A percentile compares a stretch with the other conserved stretches of the same genome.
Conservation (phyloP, 30 jellyfish, hydroid and myxozoan species). For the Hydractinia symbiolongicarpus region DNA sequence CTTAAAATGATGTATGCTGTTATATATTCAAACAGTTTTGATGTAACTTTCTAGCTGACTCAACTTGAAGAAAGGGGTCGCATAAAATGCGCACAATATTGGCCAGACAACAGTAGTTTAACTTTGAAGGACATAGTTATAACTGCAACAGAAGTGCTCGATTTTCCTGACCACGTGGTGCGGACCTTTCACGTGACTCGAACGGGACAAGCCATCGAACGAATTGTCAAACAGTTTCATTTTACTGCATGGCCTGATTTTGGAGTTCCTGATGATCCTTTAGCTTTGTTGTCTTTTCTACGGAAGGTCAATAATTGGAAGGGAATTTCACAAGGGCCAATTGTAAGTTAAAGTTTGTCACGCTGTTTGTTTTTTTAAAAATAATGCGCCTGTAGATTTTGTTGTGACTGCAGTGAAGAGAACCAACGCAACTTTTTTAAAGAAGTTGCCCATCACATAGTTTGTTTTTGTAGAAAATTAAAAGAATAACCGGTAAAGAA, state of each 20-base stretch:
- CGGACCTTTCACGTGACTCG: slow-evolving; percentile 77
- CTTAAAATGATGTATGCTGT: not conserved
- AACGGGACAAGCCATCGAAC: slow-evolving; percentile 75
- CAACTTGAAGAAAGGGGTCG: slow-evolving; percentile 77
- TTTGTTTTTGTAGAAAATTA: too few relatives aligned
- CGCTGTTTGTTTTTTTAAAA: too few relatives aligned
- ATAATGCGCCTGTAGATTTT: too few relatives aligned
- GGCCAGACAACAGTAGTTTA: slow-evolving; percentile 85
- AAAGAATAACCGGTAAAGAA: too few relatives aligned
- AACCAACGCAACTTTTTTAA: too few relatives aligned
- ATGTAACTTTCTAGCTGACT: slow-evolving; percentile 53
- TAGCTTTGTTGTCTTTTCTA: slow-evolving; percentile 68
- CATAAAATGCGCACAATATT: slow-evolving; percentile 86
- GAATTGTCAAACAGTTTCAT: slow-evolving; percentile 82
- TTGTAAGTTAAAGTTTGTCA: slow-evolving; percentile 25
- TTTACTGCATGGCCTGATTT: slow-evolving; percentile 96
- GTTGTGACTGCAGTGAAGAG: too few relatives aligned
- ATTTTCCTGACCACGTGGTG: slow-evolving; percentile 78
- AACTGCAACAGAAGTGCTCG: slow-evolving; percentile 53
- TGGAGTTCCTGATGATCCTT: slow-evolving; percentile 86
- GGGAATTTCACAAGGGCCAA: slow-evolving; percentile 29
- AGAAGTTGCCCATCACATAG: too few relatives aligned
- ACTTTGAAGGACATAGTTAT: slow-evolving; percentile 56
- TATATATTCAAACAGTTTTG: not conserved
- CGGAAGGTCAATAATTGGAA: slow-evolving; percentile 86